Base-by-base conservation (phyloP, 2,113 vertebrate species). In the Merops nubicus region DNA sequence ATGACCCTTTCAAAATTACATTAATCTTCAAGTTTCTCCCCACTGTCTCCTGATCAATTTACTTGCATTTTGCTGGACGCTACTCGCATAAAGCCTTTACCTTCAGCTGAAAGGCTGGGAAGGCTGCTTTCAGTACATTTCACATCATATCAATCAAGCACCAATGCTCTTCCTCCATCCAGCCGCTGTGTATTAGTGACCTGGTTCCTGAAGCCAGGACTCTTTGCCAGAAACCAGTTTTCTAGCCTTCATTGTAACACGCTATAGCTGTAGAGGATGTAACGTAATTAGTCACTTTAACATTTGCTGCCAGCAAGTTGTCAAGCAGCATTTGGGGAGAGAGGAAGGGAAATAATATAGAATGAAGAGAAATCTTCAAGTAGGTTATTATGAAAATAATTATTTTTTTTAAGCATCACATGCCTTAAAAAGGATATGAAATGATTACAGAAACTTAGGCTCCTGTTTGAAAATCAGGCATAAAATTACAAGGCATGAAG, bases 301-400 rank as follows among this genome's bases (percentile, higher is more conserved):
- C 11, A 73, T 96, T 88, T 93, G 67, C 77, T 96, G 88, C 93
- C 88, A 86, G 80, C 56, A 75, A 38, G 48, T 38, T 73, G 53
- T 91, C 84, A 95, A 94, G 74, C 12, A 43, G 43, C 17, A 53
- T 91, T 93, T 88, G 45, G n/a, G 51, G 45, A 89, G 60, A 50
- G 19, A 57, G 8, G 42, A 45, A 47, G 33, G 3, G 22, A 3
- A 34, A 81, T 7, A 36, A 25, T 22, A 53, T 9, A 65, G n/a
- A 88, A 80, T 11, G 1, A 68, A 85, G 36, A 57, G 45, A 84
- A 90, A 72, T 38, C 28, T 83, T 59, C 23, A 67, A 65, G 22
- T 2, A 48, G 48, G 53, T 25, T 38, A 29, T 85, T 79, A 76
- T 36, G n/a, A 85, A 90, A 84, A 89, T 26, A 3, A 83, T 28